Evolutionary conservation across 2,113 vertebrate genomes (phyloP).

Genomic region (Paratilapia polleni): DNA sequence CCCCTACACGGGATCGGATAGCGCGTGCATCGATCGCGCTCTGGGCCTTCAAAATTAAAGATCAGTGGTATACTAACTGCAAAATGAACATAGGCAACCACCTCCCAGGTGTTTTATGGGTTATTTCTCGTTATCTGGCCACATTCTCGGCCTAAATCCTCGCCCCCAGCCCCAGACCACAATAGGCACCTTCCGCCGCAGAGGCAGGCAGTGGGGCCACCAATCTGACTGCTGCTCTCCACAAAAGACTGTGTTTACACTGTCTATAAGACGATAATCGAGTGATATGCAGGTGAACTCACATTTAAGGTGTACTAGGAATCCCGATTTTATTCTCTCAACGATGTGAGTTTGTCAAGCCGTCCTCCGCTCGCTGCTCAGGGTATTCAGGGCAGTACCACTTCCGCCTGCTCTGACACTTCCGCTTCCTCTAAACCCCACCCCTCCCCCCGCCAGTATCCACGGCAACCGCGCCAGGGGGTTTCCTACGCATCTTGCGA

Average conservation of each 20-base stretch:
- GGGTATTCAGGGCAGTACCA: slow-evolving; percentile 86
- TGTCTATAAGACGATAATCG: not conserved
- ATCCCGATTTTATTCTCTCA: slow-evolving; percentile 77
- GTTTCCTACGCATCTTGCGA: slow-evolving; percentile 76
- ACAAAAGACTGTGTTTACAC: not conserved
- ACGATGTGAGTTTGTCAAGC: slow-evolving; percentile 78
- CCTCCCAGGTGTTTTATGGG: not conserved
- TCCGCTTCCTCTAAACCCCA: slow-evolving; percentile 85
- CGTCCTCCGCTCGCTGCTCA: slow-evolving; percentile 84
- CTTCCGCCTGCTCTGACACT: slow-evolving; percentile 86
- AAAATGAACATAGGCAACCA: too few relatives aligned
- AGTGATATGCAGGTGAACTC: slow-evolving; percentile 65
- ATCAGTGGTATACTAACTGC: not conserved
- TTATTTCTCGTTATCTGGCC: slow-evolving; percentile 39
- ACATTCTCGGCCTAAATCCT: slow-evolving; percentile 78
- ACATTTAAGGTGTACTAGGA: slow-evolving; percentile 77
- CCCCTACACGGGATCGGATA: slow-evolving; percentile 22
- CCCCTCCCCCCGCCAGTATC: slow-evolving; percentile 80
- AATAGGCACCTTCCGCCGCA: slow-evolving; percentile 80
- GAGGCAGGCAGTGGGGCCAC: slow-evolving; percentile 48
- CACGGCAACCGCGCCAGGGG: slow-evolving; percentile 75
- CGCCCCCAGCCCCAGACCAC: slow-evolving; percentile 78
- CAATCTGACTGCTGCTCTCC: slow-evolving; percentile 8
- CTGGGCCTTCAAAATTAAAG: not conserved
- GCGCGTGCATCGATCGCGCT: slow-evolving; percentile 10